Evolutionary conservation across 2,113 vertebrate species (phyloP).

Genomic region (Oncorhynchus gorbuscha): DNA sequence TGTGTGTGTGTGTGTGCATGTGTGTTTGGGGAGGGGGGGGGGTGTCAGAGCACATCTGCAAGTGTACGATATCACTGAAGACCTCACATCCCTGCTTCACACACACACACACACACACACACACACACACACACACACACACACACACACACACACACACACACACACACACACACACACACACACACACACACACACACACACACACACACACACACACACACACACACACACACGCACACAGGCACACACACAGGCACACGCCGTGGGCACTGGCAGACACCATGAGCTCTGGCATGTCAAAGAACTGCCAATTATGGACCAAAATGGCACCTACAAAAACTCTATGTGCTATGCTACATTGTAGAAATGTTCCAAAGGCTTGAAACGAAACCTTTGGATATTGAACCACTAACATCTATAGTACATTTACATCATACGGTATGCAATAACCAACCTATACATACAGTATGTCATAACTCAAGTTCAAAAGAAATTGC

Average conservation of each 20-base stretch:
- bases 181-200: conserved; percentile 6
- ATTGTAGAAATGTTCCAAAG: background rate
- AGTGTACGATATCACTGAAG: conserved; percentile 67
- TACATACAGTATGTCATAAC: background rate
- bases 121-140: background rate
- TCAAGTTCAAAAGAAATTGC: no score
- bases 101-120: background rate
- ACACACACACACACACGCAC: conserved; percentile 30
- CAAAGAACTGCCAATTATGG: conserved; percentile 44
- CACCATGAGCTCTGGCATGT: conserved; percentile 31
- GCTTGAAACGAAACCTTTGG: background rate
- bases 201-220: conserved; percentile 14
- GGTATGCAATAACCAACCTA: background rate
- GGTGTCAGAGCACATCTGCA: conserved; percentile 76
- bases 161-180: background rate
- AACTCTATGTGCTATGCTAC: conserved; percentile 6
- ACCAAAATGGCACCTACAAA: conserved; percentile 36
- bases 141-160: conserved; percentile 3
- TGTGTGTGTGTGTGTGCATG: conserved; percentile 16
- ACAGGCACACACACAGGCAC: conserved; percentile 12
- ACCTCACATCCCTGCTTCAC: background rate
- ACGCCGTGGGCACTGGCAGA: conserved; percentile 14
- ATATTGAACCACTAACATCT: background rate
- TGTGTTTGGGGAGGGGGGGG: conserved; percentile 48
- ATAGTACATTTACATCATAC: background rate